Conservation (phyloP, 2,888 invertebrate species). For the Brachylomia viminalis region DNA sequence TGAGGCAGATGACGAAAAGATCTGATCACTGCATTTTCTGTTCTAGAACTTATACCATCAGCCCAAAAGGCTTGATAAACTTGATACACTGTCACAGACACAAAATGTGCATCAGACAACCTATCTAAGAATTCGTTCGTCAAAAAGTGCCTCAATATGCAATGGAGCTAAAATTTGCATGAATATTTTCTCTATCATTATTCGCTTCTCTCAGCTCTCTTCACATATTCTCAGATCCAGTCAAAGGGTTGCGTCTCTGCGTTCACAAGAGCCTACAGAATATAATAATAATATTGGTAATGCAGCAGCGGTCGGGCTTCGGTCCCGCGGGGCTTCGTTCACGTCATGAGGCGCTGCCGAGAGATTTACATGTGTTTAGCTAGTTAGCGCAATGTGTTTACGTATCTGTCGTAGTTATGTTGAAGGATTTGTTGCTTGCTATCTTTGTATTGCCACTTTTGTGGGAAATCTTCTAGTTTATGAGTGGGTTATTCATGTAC, state of each 20-base stretch:
- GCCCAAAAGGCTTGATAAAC: too few species aligned
- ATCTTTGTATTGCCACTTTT: slow-evolving; percentile 11
- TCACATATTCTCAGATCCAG: slow-evolving; percentile 8
- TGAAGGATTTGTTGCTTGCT: not conserved
- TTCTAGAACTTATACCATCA: not conserved
- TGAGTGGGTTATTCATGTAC: not conserved
- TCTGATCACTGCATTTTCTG: not conserved
- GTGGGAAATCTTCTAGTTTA: not conserved
- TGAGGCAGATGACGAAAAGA: not conserved
- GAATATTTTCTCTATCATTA: not conserved
- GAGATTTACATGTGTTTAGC: slow-evolving; percentile 61
- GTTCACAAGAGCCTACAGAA: slow-evolving; percentile 29
- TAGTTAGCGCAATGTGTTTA: slow-evolving; percentile 47
- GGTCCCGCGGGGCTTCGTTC: slow-evolving; percentile 56
- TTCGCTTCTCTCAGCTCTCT: not conserved
- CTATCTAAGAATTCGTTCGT: not conserved
- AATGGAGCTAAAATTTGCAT: not conserved
- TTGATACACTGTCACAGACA: not conserved
- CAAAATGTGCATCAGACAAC: not conserved
- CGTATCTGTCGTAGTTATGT: slow-evolving; percentile 9
- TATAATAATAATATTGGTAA: slow-evolving; percentile 56
- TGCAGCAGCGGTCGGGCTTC: slow-evolving; percentile 61
- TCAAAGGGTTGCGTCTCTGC: slow-evolving; percentile 31
- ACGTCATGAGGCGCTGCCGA: slow-evolving; percentile 49
- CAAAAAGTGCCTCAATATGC: not conserved